phyloP scores from a whole-genome alignment of 2,888 invertebrate species.

The Baccha elongata region DNA sequence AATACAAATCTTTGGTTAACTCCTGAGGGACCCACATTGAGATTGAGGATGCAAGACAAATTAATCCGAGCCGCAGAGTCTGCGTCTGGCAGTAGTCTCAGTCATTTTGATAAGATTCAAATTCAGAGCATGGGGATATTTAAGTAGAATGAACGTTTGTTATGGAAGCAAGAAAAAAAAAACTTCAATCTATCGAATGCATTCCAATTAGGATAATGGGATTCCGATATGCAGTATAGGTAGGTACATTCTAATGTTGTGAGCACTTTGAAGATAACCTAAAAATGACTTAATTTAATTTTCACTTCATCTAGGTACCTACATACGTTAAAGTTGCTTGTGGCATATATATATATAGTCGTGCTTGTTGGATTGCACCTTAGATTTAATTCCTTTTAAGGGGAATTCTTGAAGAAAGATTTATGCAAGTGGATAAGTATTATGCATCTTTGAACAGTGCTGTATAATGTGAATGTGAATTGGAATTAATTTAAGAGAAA shows the following conservation, averaged over 20 bases:
- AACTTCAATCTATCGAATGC: constrained; percentile 55
- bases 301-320: constrained; percentile 59
- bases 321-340: not conserved
- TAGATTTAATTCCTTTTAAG: constrained; percentile 14
- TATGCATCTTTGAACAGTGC: constrained; percentile 4
- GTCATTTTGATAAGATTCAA: constrained; percentile 54
- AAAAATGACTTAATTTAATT: constrained; percentile 72
- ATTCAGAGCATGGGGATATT: constrained; percentile 3
- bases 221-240: constrained; percentile 62
- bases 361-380: constrained; percentile 34
- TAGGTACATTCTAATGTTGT: too few species aligned
- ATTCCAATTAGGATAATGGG: constrained; percentile 73
- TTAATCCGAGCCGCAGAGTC: constrained; percentile 58
- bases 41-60: constrained; percentile 43
- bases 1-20: constrained; percentile 15
- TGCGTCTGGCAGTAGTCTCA: constrained; percentile 35
- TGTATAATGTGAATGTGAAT: not conserved
- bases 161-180: too few species aligned
- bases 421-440: constrained; percentile 30
- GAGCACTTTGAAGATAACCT: constrained; percentile 54
- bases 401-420: constrained; percentile 40
- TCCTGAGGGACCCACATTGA: constrained; percentile 42
- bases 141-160: constrained; percentile 4
- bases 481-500: constrained; percentile 8
- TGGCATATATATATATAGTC: not conserved